Evolutionary conservation across 1,140 invertebrate species (phyloP).

Genomic region (Microplitis mediator): DNA sequence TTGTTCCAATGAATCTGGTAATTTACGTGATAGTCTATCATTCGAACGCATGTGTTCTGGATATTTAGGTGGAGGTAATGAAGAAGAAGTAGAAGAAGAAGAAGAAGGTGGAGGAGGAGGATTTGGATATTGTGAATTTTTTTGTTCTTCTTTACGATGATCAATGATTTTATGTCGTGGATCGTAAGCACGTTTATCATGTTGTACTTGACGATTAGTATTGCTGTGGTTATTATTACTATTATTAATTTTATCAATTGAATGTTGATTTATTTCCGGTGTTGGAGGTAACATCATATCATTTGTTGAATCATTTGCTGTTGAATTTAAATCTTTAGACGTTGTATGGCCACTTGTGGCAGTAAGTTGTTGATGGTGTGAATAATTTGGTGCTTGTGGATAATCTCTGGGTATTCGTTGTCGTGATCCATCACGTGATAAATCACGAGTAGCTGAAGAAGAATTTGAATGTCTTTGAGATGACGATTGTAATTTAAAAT

Average conservation of each 20-base stretch:
- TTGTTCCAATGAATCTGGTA: constrained; percentile 44
- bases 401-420: constrained; percentile 48
- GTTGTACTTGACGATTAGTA: constrained; percentile 37
- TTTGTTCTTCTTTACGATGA: constrained; percentile 49
- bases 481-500: constrained; percentile 44
- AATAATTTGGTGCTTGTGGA: background rate
- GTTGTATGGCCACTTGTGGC: background rate
- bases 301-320: background rate
- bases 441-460: constrained; percentile 31
- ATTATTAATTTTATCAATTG: constrained; percentile 36
- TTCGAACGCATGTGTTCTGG: constrained; percentile 35
- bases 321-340: background rate
- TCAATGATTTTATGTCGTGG: constrained; percentile 44
- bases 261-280: background rate
- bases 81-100: no score
- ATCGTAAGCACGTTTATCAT: constrained; percentile 43
- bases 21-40: constrained; percentile 39
- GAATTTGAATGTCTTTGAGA: constrained; percentile 45
- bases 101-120: no score
- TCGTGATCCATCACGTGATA: constrained; percentile 41
- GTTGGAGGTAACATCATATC: background rate
- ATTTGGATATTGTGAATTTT: constrained; percentile 29
- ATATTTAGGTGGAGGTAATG: constrained; percentile 38
- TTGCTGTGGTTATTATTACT: constrained; percentile 43
- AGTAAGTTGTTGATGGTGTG: constrained; percentile 3